Base-by-base conservation (phyloP, 2,888 invertebrate species). In the Nymphalis urticae region DNA sequence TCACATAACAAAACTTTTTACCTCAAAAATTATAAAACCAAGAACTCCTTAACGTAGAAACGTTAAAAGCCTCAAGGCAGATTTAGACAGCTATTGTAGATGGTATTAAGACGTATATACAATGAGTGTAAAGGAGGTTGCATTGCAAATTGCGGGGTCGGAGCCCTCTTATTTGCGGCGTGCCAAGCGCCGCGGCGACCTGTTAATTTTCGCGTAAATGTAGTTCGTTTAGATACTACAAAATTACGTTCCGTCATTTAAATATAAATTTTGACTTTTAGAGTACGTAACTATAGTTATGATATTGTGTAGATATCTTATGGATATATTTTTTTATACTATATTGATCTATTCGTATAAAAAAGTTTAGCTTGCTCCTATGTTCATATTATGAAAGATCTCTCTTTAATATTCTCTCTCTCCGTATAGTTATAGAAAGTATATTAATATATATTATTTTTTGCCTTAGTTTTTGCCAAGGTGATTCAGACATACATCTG, bases 121-220 rank as follows among this genome's bases (percentile, higher is more conserved):
- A 82, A 82, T 80, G 82, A 85, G 77, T 76, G 74, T 70, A 75
- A 75, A 75, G 75, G 75, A 86, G 85, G 82, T 84, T 82, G 85
- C 82, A 80, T 83, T 78, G 85, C 80, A 82, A 80, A 82, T 83
- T 83, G 80, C 71, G 81, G 82, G 82, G 83, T 74, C 80, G 84
- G 82, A 83, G 79, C 87, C 87, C 89, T 85, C 85, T 82, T 90
- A 85, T 91, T 90, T 90, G 89, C 84, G 88, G 88, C 82, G 84
- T 82, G 84, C 82, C 88, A 87, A 87, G 87, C 87, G 84, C 81
- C 82, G 81, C 76, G 83, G 84, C 84, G 84, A 79, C 75, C 70
- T n/a, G 17, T 60, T 60, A 42, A 48, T 32, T 59, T 42, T 83
- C 75, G 5, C 58, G 69, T 66, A 77, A 67, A 73, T 66, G 73